Conservation (phyloP, 1,140 invertebrate genomes). For the Chrysoperla carnea region DNA sequence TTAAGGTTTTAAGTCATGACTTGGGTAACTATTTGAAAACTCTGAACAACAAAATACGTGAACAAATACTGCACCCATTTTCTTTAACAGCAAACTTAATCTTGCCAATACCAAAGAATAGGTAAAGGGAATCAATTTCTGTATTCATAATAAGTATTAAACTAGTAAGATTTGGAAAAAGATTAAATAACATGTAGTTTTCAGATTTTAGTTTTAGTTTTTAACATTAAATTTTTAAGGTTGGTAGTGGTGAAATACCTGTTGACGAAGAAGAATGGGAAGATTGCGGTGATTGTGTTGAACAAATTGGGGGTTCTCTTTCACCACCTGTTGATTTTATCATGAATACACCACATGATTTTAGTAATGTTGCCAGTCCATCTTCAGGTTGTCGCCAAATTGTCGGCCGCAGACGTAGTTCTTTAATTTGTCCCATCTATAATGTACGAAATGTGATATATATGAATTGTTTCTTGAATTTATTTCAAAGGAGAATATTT, state of each 20-base stretch:
- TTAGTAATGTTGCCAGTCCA: constrained; percentile 4
- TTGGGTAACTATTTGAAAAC: no score
- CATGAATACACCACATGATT: not conserved
- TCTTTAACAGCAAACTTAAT: no score
- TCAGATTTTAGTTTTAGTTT: no score
- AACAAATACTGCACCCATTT: no score
- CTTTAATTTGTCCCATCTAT: constrained; percentile 39
- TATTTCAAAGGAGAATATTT: constrained; percentile 1
- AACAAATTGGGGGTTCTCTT: constrained; percentile 15
- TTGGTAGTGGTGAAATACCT: constrained; percentile 65
- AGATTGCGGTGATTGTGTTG: constrained; percentile 31
- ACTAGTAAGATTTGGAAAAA: no score
- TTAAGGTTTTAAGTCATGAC: no score
- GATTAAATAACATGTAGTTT: no score
- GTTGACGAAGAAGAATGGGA: constrained; percentile 65
- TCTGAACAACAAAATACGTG: no score
- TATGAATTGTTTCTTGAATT: no score
- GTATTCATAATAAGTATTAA: no score
- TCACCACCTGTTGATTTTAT: not conserved
- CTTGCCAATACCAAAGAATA: no score
- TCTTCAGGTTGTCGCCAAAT: constrained; percentile 9
- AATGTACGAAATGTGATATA: constrained; percentile 25
- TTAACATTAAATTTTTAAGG: constrained; percentile 32
- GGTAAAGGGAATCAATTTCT: no score
- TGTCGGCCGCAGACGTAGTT: constrained; percentile 23